Base-by-base conservation (phyloP, 2,888 invertebrate species). In the Bruchidius siliquastri region DNA sequence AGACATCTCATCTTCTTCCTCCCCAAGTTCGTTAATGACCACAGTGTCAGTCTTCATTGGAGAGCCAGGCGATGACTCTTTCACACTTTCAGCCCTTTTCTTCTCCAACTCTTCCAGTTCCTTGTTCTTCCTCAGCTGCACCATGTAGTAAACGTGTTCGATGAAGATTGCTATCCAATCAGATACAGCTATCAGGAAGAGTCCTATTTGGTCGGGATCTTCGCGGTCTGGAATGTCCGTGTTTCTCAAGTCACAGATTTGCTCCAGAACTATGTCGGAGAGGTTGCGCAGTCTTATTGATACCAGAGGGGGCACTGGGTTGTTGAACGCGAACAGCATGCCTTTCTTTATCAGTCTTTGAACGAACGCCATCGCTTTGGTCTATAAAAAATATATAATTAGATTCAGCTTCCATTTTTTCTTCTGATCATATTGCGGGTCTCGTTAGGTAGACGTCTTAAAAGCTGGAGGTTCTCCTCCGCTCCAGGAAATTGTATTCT, bases 171-270 rank as follows among this genome's bases (percentile, higher is more conserved):
- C 85, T 70, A 84, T 80, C 85, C 85, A 86, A 76, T 86, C 86
- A 2, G 86, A 80, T 0, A 85, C 77, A 49, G 82, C 78, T 22
- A 85, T 80, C 68, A 86, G 77, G 76, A 86, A 86, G 4, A 75
- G 69, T 8, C 83, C 82, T 0, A 76, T 68, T 73, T 80, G 77
- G 73, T 82, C 81, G 72, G 78, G 76, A 67, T 78, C 69, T 2
- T 80, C 77, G 69, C 82, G 77, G 21, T 74, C 74, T 94, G 98
- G 90, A 93, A 97, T 87, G 92, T 93, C 89, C 95, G 98, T 85
- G 95, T 97, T 96, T 94, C 97, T 84, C 80, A 90, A 86, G 78
- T 89, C 88, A 73, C 90, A 89, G 4, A 91, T 87, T 77, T 89
- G 86, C 78, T 89, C 89, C 78, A 90, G 71, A 21, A 91, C 88